Conservation (phyloP, 2,797 vertebrate species). For the Carcharodon carcharias region DNA sequence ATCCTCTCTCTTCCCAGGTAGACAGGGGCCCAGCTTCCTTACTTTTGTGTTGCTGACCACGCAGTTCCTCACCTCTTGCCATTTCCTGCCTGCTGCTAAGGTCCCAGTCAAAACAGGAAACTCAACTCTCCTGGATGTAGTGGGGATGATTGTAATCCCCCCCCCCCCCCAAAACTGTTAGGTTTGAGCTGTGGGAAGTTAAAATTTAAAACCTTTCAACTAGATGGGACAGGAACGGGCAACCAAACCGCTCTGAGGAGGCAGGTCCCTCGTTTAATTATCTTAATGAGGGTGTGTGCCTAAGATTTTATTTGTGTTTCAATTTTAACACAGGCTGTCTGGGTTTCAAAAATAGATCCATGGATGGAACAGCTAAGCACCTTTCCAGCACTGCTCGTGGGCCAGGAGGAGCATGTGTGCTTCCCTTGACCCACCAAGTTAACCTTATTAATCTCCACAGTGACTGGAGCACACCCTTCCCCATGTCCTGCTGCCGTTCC, state of each 20-base stretch:
- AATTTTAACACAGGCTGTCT: background rate
- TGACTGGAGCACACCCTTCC: background rate
- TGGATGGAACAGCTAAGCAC: background rate
- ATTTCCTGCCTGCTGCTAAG: background rate
- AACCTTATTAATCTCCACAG: background rate
- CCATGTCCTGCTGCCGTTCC: background rate
- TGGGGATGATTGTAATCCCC: background rate
- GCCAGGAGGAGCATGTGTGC: background rate
- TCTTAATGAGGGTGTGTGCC: background rate
- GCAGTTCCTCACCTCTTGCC: background rate
- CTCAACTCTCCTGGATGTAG: background rate
- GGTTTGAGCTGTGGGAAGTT: background rate
- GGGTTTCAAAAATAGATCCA: background rate
- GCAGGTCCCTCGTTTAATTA: background rate
- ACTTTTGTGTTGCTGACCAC: background rate
- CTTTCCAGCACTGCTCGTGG: background rate
- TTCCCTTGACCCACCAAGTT: background rate
- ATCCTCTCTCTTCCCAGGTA: background rate
- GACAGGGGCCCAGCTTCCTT: background rate
- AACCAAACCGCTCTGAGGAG: background rate
- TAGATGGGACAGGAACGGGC: background rate
- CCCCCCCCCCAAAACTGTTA: background rate
- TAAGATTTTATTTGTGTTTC: background rate
- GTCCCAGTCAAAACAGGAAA: background rate
- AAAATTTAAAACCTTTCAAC: background rate